These are phyloP conservation scores for Heliornis fulica DNA, from an alignment of 2,113 vertebrate genomes.

Conservation along the genomic window DNA sequence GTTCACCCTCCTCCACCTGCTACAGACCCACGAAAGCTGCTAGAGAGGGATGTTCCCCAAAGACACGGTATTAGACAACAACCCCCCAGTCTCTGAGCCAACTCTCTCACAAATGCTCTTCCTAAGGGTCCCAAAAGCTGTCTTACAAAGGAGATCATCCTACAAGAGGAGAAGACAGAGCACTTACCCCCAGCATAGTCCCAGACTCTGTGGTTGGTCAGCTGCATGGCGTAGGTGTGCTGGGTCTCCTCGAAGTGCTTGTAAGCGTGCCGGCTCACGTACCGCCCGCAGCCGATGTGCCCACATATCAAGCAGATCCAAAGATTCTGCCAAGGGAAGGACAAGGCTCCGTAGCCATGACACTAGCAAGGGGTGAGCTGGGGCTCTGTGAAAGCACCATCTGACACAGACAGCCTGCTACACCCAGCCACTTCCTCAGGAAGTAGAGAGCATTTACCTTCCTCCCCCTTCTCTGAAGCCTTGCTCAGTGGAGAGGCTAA, in stretches of 20 bases:
- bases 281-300: slow-evolving; percentile 95
- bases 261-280: slow-evolving; percentile 94
- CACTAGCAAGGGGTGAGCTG: not conserved
- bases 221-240: slow-evolving; percentile 98
- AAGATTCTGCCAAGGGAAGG: slow-evolving; percentile 82
- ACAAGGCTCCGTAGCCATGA: not conserved
- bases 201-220: slow-evolving; percentile 98
- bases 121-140: not conserved
- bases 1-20: not conserved
- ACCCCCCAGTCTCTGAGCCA: not conserved
- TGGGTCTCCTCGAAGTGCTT: slow-evolving; percentile 98
- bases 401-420: accelerated
- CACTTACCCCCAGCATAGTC: slow-evolving; percentile 93
- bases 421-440: not conserved
- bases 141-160: not conserved
- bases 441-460: accelerated
- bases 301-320: slow-evolving; percentile 99
- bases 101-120: not conserved
- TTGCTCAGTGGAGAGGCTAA: not conserved
- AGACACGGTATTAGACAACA: not conserved
- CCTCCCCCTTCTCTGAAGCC: not conserved
- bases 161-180: not conserved
- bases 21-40: not conserved
- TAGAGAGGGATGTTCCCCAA: not conserved
- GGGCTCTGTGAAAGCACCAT: accelerated